Evolutionary conservation across 2,888 invertebrate genomes (phyloP).

Genomic region (Leucophenga montana): DNA sequence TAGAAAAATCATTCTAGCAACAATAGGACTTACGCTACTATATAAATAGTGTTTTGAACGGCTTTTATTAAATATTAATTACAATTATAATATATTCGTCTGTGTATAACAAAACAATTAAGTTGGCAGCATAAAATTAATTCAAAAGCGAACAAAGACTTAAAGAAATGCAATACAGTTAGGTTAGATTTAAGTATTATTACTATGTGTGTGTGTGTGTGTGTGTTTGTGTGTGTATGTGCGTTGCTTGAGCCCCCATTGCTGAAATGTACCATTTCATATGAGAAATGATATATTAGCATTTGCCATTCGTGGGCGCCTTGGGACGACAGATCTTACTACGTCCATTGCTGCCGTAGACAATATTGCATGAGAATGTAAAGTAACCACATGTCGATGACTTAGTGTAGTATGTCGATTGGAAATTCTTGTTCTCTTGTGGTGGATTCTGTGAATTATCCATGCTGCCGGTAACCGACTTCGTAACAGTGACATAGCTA

Average conservation of each 20-base stretch:
- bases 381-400: constrained; percentile 91
- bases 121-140: constrained; percentile 13
- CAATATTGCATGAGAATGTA: constrained; percentile 88
- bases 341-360: constrained; percentile 83
- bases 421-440: constrained; percentile 80
- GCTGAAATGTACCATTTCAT: not conserved
- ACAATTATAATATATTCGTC: not conserved
- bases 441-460: constrained; percentile 77
- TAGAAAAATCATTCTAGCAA: too few species aligned
- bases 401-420: constrained; percentile 88
- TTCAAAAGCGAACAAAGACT: constrained; percentile 9
- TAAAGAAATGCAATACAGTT: constrained; percentile 24
- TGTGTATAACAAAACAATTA: constrained; percentile 5
- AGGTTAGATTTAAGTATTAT: constrained; percentile 14
- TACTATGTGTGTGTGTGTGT: not conserved
- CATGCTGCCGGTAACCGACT: constrained; percentile 84
- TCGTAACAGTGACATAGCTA: constrained; percentile 85
- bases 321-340: constrained; percentile 89
- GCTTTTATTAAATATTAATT: constrained; percentile 25
- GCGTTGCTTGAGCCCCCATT: constrained; percentile 20
- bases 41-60: not conserved
- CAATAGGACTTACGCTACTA: too few species aligned
- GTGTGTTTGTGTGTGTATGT: not conserved
- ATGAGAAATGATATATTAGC: constrained; percentile 50
- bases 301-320: constrained; percentile 83